These are phyloP conservation scores for Prunella himalayana DNA, from an alignment of 2,113 vertebrate genomes.

Conservation along the genomic window DNA sequence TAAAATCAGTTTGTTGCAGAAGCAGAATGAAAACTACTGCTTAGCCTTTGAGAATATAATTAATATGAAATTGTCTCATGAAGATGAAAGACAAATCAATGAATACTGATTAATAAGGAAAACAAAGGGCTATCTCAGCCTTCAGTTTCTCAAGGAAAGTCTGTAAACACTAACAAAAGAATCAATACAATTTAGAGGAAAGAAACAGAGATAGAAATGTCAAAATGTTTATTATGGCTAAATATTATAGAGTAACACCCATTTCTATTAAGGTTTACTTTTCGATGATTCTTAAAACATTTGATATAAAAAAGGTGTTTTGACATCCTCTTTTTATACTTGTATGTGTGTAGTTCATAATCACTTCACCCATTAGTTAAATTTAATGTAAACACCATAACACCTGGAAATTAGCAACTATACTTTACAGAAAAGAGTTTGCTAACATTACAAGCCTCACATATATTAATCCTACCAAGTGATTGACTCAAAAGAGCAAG, in stretches of 20 bases:
- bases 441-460: not conserved
- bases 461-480: not conserved
- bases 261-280: not conserved
- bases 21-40: not conserved
- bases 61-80: not conserved
- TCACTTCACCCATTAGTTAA: not conserved
- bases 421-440: not conserved
- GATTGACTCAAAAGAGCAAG: not conserved
- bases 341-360: not conserved
- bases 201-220: not conserved
- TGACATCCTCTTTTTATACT: not conserved
- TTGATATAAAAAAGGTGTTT: not conserved
- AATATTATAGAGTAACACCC: not conserved
- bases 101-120: not conserved
- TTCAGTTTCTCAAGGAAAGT: not conserved
- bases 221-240: not conserved
- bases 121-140: not conserved
- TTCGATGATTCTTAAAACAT: not conserved
- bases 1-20: not conserved
- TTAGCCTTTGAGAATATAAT: not conserved
- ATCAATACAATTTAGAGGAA: not conserved
- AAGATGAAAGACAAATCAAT: not conserved
- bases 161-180: not conserved
- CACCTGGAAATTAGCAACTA: not conserved
- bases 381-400: not conserved